Percentiles rank a stretch among this genome's conserved stretches.
Evolutionary conservation across 2,888 invertebrate genomes (phyloP).

Genomic region (Cremastobaeus sp.): DNA sequence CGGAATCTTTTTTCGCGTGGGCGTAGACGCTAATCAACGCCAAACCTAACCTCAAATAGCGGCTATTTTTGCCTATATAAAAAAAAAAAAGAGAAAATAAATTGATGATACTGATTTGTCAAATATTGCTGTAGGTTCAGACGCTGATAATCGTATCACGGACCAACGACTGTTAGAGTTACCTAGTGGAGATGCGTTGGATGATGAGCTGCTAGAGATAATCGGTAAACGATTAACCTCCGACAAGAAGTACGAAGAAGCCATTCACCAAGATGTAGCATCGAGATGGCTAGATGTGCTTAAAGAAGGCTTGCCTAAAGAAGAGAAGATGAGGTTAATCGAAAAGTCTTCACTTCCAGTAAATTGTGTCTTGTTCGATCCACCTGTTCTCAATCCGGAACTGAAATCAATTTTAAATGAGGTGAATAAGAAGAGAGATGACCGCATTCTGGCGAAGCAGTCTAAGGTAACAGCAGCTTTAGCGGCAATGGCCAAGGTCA

Average conservation of each 20-base stretch:
- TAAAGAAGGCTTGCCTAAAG: neutral
- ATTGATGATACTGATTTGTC: too few relatives aligned
- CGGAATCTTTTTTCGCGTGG: too few relatives aligned
- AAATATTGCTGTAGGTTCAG: too few relatives aligned
- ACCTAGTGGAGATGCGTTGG: too few relatives aligned
- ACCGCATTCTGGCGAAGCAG: constrained; percentile 26
- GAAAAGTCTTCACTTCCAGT: neutral
- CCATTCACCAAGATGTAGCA: neutral
- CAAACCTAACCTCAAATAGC: too few relatives aligned
- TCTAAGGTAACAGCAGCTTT: constrained; percentile 22
- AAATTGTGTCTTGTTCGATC: neutral
- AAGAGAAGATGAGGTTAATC: neutral
- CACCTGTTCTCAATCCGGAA: neutral
- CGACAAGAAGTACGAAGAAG: neutral
- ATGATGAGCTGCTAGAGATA: neutral
- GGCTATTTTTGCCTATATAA: too few relatives aligned
- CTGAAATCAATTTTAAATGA: neutral
- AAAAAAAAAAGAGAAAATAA: too few relatives aligned
- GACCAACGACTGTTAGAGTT: too few relatives aligned
- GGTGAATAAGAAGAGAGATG: constrained; percentile 1
- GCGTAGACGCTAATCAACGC: too few relatives aligned
- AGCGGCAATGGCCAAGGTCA: constrained; percentile 18
- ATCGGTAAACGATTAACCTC: neutral
- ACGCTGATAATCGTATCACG: too few relatives aligned
- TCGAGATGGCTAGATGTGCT: neutral